Percentiles rank a stretch among this genome's conserved stretches.
These are phyloP conservation scores for Onthophagus sagittarius DNA, from an alignment of 2,888 invertebrate species.

Conservation along the genomic window DNA sequence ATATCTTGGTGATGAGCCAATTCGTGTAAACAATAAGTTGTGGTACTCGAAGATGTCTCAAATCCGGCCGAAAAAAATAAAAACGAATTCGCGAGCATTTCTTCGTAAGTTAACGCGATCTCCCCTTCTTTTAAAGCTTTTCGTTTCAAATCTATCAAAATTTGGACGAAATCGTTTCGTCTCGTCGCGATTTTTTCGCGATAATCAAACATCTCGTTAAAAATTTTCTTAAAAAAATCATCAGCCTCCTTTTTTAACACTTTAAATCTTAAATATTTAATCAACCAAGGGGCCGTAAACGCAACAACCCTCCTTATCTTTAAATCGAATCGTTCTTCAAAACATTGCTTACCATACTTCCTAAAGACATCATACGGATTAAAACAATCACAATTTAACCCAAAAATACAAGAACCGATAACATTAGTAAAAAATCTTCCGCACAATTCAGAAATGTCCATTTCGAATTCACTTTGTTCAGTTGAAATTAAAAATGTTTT, in stretches of 20 bases:
- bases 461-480: not conserved
- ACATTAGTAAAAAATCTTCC: not conserved
- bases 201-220: not conserved
- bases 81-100: not conserved
- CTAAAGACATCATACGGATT: not conserved
- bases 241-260: not conserved
- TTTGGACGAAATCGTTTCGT: not conserved
- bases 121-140: not conserved
- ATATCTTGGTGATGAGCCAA: not conserved
- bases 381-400: not conserved
- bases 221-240: not conserved
- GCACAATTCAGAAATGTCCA: not conserved
- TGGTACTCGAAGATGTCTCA: not conserved
- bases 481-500: not conserved
- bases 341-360: not conserved
- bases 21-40: not conserved
- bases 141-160: not conserved
- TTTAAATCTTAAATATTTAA: not conserved
- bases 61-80: not conserved
- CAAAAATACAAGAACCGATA: not conserved
- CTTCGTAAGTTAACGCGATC: not conserved
- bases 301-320: not conserved
- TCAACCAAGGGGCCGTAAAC: not conserved
- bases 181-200: not conserved
- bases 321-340: not conserved